Conservation (phyloP, 2,888 invertebrate species). For the Nycteola revayana region DNA sequence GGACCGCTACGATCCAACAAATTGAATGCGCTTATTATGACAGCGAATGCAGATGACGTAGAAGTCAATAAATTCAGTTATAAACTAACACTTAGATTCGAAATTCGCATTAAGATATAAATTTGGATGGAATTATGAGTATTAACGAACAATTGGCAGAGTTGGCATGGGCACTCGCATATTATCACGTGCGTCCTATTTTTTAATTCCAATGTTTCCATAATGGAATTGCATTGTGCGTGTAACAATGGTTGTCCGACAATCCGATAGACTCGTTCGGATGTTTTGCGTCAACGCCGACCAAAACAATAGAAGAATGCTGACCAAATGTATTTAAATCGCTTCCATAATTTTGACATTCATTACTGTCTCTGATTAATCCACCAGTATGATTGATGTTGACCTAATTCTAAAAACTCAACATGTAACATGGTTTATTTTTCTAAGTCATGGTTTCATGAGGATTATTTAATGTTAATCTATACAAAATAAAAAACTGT, state of each 20-base stretch:
- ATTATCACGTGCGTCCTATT: conserved; percentile 50
- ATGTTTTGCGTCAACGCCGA: conserved; percentile 24
- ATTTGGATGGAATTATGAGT: conserved; percentile 20
- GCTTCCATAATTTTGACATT: too few relatives aligned
- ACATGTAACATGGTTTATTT: too few relatives aligned
- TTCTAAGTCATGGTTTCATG: too few relatives aligned
- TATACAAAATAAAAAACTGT: too few relatives aligned
- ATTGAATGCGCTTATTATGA: conserved; percentile 20
- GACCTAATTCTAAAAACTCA: too few relatives aligned
- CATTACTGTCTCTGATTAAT: too few relatives aligned
- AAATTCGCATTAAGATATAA: conserved; percentile 17
- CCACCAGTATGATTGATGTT: too few relatives aligned
- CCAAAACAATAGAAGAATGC: conserved; percentile 23
- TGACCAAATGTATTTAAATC: background rate
- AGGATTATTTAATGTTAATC: too few relatives aligned
- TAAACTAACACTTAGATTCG: conserved; percentile 8
- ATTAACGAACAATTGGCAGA: conserved; percentile 1
- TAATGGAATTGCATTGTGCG: conserved; percentile 36
- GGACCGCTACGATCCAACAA: conserved; percentile 11
- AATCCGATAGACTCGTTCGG: conserved; percentile 24
- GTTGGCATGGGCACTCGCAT: conserved; percentile 54
- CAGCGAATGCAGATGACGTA: conserved; percentile 11
- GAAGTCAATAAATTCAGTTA: conserved; percentile 7
- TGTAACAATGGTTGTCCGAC: conserved; percentile 25
- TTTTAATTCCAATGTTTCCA: conserved; percentile 40